Evolutionary conservation across 2,888 invertebrate genomes (phyloP), one percentile per base, ranked within the genome.

Genomic region (Heliconius aoede): DNA sequence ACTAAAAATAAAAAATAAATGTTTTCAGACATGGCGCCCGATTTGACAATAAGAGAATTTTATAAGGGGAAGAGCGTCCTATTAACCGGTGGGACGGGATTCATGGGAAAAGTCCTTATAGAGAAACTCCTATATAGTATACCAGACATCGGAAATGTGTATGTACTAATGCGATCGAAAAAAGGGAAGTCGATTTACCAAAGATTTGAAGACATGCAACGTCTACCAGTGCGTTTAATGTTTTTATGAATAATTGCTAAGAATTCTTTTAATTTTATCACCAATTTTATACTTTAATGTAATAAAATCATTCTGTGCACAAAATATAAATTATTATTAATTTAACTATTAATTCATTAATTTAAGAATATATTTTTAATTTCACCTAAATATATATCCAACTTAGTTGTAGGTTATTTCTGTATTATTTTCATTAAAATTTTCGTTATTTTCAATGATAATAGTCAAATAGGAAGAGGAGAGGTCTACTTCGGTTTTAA

Each of bases 51-150:
- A 62, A 91, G 95, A 81, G 95, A 96, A 71, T 96, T 95, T 86
- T 96, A 95, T 89, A 94, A 91, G 80, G 95, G 92, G 40, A 94
- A 94, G 82, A 95, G 89, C 67, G 84, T 96, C 72, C 94, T 96
- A 55, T 91, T 96, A 26, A 96, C 96, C 1, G 96, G 96, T 0
- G 96, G 95, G 0, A 95, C 95, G 0, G 96, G 96, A 0, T 95
- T 96, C 81, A 96, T 96, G 96, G 96, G 96, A 26, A 95, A 95
- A 84, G 95, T 95, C 13, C 89, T 96, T 24, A 84, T 96, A 58
- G 96, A 96, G 86, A 96, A 96, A 84, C 86, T 96, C 5, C 91
- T 96, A 4, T 96, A 95, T 84, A 90, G 95, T 4, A 92, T 96
- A 76, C 95, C 95, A 5, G 95, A 95, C 1, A 85, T 96, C 28